Evolutionary conservation across 53 echinoderm and acorn worm species (phyloP).

Genomic region (Astropecten irregularis): DNA sequence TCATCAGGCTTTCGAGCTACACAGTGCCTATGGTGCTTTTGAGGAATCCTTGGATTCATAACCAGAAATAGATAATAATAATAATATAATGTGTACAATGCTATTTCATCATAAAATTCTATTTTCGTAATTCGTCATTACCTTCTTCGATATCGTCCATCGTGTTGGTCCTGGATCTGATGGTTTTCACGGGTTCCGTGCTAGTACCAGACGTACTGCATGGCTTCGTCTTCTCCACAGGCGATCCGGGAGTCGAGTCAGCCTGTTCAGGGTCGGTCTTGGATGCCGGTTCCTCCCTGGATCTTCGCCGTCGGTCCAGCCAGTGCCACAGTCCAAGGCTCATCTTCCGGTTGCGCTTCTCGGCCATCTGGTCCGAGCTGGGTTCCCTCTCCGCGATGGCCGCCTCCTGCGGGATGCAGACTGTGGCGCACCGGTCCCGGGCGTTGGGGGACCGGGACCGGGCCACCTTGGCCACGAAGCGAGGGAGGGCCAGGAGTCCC

Average conservation of each 20-base stretch:
- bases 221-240: not conserved
- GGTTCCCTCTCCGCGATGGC: constrained; percentile 36
- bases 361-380: not conserved
- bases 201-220: not conserved
- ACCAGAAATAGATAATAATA: no score
- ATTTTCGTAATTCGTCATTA: no score
- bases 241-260: not conserved
- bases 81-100: no score
- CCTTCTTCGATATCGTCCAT: constrained; percentile 51
- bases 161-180: constrained; percentile 38
- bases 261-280: constrained; percentile 18
- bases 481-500: constrained; percentile 69
- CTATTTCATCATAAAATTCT: no score
- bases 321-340: constrained; percentile 75
- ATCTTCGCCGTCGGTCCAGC: constrained; percentile 69
- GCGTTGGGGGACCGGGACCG: constrained; percentile 70
- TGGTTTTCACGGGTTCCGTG: not conserved
- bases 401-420: constrained; percentile 63
- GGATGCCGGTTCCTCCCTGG: constrained; percentile 59
- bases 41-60: no score
- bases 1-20: no score
- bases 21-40: no score
- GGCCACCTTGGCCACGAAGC: constrained; percentile 75
- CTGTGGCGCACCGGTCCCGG: constrained; percentile 70
- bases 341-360: constrained; percentile 65